A percentile compares a stretch with the other conserved stretches of the same genome.
phyloP scores from a whole-genome alignment of 2,888 invertebrate genomes.

The Barypeithes pellucidus region DNA sequence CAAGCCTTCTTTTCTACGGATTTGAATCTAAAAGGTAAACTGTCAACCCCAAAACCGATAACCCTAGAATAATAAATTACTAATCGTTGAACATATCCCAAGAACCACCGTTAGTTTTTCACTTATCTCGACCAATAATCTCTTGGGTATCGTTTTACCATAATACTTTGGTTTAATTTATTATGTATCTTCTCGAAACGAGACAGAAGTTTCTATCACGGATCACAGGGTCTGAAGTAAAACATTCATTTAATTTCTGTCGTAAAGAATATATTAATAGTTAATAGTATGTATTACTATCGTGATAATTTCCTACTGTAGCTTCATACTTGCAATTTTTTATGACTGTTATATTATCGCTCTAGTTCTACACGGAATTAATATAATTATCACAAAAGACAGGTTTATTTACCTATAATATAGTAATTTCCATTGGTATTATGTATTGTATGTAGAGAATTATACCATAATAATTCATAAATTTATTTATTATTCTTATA shows the following conservation, averaged over 20 bases:
- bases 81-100: constrained; percentile 32
- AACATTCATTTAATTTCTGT: too few relatives aligned
- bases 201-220: not conserved
- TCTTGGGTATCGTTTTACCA: constrained; percentile 27
- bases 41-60: constrained; percentile 39
- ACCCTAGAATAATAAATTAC: constrained; percentile 39
- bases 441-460: constrained; percentile 33
- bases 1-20: not conserved
- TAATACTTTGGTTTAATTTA: constrained; percentile 23
- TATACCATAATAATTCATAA: constrained; percentile 39
- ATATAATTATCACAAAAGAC: too few relatives aligned
- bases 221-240: too few relatives aligned
- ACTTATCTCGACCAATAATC: constrained; percentile 27
- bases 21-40: constrained; percentile 22
- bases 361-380: too few relatives aligned
- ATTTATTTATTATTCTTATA: constrained; percentile 47
- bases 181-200: constrained; percentile 1
- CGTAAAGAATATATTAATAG: too few relatives aligned
- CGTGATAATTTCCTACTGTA: too few relatives aligned
- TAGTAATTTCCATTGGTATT: constrained; percentile 37
- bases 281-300: too few relatives aligned
- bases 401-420: constrained; percentile 12
- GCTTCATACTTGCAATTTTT: too few relatives aligned
- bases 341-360: too few relatives aligned
- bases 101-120: constrained; percentile 31